Evolutionary conservation across 2,113 vertebrate species (phyloP), one percentile per base, ranked within the genome.

Genomic region (Protomyctophum bolini): DNA sequence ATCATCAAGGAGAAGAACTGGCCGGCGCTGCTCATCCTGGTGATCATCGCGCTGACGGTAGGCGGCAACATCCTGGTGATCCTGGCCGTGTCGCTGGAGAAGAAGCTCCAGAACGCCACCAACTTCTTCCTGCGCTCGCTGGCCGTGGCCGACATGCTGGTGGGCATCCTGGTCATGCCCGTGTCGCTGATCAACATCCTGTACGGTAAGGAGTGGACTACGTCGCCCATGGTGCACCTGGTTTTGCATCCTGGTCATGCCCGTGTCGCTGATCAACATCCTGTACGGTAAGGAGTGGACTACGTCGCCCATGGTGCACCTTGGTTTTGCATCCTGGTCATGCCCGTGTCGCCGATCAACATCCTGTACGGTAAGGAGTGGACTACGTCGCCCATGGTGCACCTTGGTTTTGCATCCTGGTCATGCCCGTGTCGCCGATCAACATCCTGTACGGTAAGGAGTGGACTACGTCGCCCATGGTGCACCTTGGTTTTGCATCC

Each of bases 231-330:
- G 10, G 12, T 52, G 51, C 51, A 52, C 10, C 88, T 99, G 55
- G 97, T 99, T 99, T 71, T 97, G 97, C 91, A 97, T 99, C 80
- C 94, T 99, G 85, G 98, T 99, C 72, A 99, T 99, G 98, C 98
- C 98, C 0, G 87, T 98, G 66, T 99, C 98, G 9, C 96, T 99
- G 84, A 93, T 99, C 79, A 93, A 98, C 88, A 95, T 99, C 64
- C 93, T 99, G 33, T 99, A 98, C 0, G 96, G 98, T 99, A 92
- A 96, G 98, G n/a, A n/a, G n/a, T n/a, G 98, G 96, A 15, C 10
- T 10, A 54, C 51, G n/a, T 54, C 11, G 12, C 51, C 51, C 51
- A 54, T 10, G 10, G 12, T n/a, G n/a, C n/a, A n/a, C n/a, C n/a
- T n/a, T n/a, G n/a, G n/a, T n/a, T n/a, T n/a, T n/a, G 97, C 91